Percentiles rank a stretch among this genome's conserved stretches.
Conservation (phyloP, 2,888 invertebrate genomes). For the Hipparchia semele region DNA sequence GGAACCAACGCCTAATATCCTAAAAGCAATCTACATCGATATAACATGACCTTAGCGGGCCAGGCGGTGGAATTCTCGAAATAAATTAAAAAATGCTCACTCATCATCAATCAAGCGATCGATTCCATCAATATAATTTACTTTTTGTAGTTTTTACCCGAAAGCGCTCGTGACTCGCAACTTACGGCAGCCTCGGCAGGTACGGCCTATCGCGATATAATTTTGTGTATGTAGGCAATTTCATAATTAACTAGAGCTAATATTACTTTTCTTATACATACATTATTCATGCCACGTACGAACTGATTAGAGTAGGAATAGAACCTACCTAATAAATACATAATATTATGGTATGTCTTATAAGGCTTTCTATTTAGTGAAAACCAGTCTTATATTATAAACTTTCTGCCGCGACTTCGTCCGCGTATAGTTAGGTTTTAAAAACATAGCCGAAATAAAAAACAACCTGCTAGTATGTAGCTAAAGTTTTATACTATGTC, state of each 20-base stretch:
- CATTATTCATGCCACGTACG: conserved; percentile 22
- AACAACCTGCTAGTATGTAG: too few relatives aligned
- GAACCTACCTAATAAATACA: neutral
- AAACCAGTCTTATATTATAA: too few relatives aligned
- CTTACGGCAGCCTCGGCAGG: conserved; percentile 75
- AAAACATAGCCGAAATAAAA: too few relatives aligned
- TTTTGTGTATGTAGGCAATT: conserved; percentile 39
- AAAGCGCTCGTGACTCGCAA: conserved; percentile 79
- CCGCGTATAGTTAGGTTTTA: too few relatives aligned
- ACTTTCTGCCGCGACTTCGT: too few relatives aligned
- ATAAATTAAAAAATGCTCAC: conserved; percentile 81
- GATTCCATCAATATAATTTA: conserved; percentile 83
- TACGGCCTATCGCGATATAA: conserved; percentile 49
- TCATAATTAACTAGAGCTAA: conserved; percentile 39
- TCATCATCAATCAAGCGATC: conserved; percentile 82
- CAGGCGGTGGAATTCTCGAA: conserved; percentile 72
- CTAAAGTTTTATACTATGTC: too few relatives aligned
- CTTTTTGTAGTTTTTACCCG: conserved; percentile 81
- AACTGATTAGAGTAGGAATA: neutral
- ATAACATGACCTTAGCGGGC: conserved; percentile 55
- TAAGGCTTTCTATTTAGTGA: too few relatives aligned
- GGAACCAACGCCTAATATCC: conserved; percentile 23
- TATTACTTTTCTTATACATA: conserved; percentile 34
- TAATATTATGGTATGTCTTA: neutral
- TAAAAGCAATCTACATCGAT: conserved; percentile 17